Conservation (phyloP, 92 coral and sea anemone species). For the Nematostella vectensis region DNA sequence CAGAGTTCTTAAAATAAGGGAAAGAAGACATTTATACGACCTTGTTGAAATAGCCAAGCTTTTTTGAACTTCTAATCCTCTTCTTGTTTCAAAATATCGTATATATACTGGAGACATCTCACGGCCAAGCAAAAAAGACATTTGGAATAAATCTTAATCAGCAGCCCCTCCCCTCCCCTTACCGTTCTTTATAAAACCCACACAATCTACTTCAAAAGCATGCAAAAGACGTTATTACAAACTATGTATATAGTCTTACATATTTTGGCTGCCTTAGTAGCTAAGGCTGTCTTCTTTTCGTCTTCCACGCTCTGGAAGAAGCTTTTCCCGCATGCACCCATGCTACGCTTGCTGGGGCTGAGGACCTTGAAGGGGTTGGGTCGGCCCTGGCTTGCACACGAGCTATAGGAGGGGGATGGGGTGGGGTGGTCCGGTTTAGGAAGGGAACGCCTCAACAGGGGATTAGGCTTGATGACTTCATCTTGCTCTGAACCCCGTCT, state of each 20-base stretch:
- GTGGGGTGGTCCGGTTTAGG: conserved; percentile 37
- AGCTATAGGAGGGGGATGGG: conserved; percentile 30
- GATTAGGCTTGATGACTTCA: neutral
- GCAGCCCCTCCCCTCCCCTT: too few relatives aligned
- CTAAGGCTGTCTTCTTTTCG: conserved; percentile 55
- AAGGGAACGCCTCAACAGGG: conserved; percentile 11
- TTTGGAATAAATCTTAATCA: too few relatives aligned
- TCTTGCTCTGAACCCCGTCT: neutral
- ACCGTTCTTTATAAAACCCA: too few relatives aligned
- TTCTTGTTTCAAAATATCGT: too few relatives aligned
- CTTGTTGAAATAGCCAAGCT: too few relatives aligned
- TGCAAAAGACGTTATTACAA: too few relatives aligned
- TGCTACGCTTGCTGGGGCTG: conserved; percentile 38
- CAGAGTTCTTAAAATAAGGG: neutral
- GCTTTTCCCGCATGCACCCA: conserved; percentile 56
- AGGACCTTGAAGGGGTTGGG: conserved; percentile 83
- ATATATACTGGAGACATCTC: too few relatives aligned
- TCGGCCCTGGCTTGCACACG: conserved; percentile 61
- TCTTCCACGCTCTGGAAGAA: conserved; percentile 91
- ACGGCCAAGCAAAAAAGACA: too few relatives aligned
- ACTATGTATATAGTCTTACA: too few relatives aligned
- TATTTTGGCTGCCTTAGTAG: conserved; percentile 22
- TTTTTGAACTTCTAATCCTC: too few relatives aligned
- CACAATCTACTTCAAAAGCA: too few relatives aligned
- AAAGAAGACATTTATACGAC: too few relatives aligned